These are phyloP conservation scores for Callospermophilus lateralis DNA, from an alignment of 2,113 vertebrate genomes.

Conservation along the genomic window DNA sequence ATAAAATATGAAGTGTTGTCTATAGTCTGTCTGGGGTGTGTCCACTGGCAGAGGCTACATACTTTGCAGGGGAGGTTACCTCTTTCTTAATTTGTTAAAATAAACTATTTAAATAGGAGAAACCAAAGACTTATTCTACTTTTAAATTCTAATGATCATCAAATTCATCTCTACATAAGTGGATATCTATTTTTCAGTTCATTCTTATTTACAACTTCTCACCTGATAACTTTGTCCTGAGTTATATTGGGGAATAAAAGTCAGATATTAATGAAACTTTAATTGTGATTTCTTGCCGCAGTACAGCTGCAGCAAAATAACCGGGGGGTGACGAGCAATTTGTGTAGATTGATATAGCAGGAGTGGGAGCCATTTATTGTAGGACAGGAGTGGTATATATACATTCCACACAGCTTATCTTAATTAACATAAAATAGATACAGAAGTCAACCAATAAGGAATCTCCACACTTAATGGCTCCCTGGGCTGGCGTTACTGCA, in stretches of 20 bases:
- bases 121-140: background rate
- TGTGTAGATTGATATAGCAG: too few species aligned
- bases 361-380: too few species aligned
- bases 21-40: background rate
- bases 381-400: too few species aligned
- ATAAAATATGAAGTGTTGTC: background rate
- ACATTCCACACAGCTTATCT: too few species aligned
- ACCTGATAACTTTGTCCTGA: background rate
- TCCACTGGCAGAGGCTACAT: background rate
- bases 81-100: background rate
- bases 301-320: too few species aligned
- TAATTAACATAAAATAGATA: too few species aligned
- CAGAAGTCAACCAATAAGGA: too few species aligned
- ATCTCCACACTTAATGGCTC: too few species aligned
- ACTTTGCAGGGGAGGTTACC: background rate
- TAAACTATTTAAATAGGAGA: background rate
- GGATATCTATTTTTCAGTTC: background rate
- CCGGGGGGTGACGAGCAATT: too few species aligned
- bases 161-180: background rate
- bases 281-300: background rate
- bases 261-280: background rate
- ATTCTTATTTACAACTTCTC: background rate
- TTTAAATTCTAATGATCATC: background rate
- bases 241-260: conserved; percentile 2
- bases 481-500: too few species aligned